Evolutionary conservation across 1,140 invertebrate species (phyloP), one percentile per base, ranked within the genome.

Genomic region (Amyelois transitella): DNA sequence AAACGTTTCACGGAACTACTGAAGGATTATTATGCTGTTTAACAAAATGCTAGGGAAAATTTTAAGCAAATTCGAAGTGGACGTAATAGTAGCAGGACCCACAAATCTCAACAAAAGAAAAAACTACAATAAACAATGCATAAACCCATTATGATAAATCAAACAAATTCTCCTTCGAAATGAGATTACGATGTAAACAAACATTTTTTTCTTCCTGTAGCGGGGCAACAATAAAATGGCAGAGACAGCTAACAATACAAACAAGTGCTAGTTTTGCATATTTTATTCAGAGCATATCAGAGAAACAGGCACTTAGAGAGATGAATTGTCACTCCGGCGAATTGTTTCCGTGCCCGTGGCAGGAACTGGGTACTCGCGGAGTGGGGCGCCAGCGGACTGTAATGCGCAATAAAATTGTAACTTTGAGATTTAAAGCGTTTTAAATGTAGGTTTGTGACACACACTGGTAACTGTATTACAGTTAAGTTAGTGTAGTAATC

Each of bases 261-360:
- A 50, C 66, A 64, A 69, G 51, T 53, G 60, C 58, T 69, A 69
- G 65, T 69, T 69, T 55, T 64, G 63, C 62, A 70, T 75, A 72
- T 69, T 67, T 72, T 58, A 74, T 59, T 43, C 51, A 43, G 49
- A 38, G 32, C 32, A 38, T 60, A 57, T 62, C 55, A 51, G 51
- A 38, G 62, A 57, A 60, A 58, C 53, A 66, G 56, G 69, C 74
- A 75, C 70, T 77, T 65, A 65, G 43, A 58, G 62, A 77, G 69
- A 79, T 77, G 74, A 75, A 77, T 79, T 70, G 70, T 75, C 75
- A 80, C 77, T 77, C 58, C 62, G 59, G 60, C 48, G 64, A 14
- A 77, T 80, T 77, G 73, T 78, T 72, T 74, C 62, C 38, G 51
- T 28, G 59, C 72, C 62, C 38, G 51, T 28, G 59, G 45, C 45